Evolutionary conservation across 2,797 vertebrate species (phyloP), one percentile per base, ranked within the genome.

Genomic region (Tenualosa thibaudeaui): DNA sequence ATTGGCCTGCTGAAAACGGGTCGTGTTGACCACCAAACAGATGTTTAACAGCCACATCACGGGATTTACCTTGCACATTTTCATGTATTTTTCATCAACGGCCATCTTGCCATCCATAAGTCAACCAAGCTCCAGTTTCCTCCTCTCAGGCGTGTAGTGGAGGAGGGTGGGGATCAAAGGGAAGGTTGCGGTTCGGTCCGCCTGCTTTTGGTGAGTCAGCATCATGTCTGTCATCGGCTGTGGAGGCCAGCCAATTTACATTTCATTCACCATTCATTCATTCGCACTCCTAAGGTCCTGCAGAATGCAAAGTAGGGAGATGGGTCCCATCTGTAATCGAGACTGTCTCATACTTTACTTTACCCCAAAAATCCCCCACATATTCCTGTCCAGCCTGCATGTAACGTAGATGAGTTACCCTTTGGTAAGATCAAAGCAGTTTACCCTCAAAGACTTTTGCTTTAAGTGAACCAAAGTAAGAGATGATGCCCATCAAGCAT

Each of bases 21-120:
- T 82, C 81, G 85, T 84, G 88, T 89, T 89, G 88, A 89, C 89
- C 89, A 85, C 87, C 89, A 89, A 90, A 90, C 87, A 90, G 87
- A 88, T 83, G 83, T 83, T 88, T 85, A 86, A 85, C 26, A 24
- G 5, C n/a, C 62, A 81, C 82, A 71, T 78, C 83, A 68, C 85
- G 84, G 78, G 82, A 89, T 90, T 90, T 90, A 90, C 88, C 88
- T 84, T 86, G 84, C 89, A 89, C 87, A 89, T 86, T 88, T 88
- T 89, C 88, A 90, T 90, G 87, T 83, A 88, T 89, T 89, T 89
- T 90, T 88, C 88, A 90, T 89, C 85, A 85, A 86, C 81, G 82
- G 82, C 81, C 83, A 81, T 83, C 86, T 50, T 53, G 88, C 84
- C 84, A 89, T 78, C 71, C 71, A 78, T 78, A 78, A 78, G 71